Conservation (phyloP, 1,140 invertebrate species). For the Nebria ingens region DNA sequence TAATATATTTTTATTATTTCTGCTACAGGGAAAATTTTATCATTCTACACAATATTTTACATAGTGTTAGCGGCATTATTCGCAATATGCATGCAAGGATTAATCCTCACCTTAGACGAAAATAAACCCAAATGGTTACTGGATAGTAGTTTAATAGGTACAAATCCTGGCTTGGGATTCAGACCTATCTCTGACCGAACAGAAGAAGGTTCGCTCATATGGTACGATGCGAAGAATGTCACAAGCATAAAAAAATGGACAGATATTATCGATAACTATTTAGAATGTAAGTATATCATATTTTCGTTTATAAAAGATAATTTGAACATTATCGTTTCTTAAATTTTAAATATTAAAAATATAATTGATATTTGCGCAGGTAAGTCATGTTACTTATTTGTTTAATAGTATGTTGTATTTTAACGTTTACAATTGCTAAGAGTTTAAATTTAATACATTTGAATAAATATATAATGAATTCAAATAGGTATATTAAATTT, state of each 20-base stretch:
- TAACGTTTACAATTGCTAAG: too few species aligned
- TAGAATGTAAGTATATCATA: slow-evolving; percentile 58
- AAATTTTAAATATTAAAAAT: too few species aligned
- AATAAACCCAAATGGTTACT: slow-evolving; percentile 61
- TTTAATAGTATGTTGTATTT: too few species aligned
- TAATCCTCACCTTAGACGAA: slow-evolving; percentile 59
- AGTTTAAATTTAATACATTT: too few species aligned
- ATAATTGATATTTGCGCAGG: too few species aligned
- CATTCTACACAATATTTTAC: slow-evolving; percentile 84
- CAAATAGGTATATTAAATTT: too few species aligned
- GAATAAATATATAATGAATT: too few species aligned
- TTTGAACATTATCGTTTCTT: neutral
- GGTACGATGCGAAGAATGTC: slow-evolving; percentile 57
- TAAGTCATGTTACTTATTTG: too few species aligned
- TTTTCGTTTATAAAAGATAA: neutral
- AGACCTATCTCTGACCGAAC: slow-evolving; percentile 63
- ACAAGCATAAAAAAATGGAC: slow-evolving; percentile 58
- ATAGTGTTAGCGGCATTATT: slow-evolving; percentile 65
- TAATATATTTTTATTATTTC: too few species aligned
- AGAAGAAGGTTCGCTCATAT: slow-evolving; percentile 75
- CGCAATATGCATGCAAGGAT: slow-evolving; percentile 67
- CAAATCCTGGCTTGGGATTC: slow-evolving; percentile 84
- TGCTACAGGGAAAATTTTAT: slow-evolving; percentile 55
- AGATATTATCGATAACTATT: slow-evolving; percentile 53
- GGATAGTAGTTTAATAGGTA: slow-evolving; percentile 68